Evolutionary conservation across 92 coral and sea anemone genomes (phyloP), one percentile per base, ranked within the genome.

Genomic region (Micromussa lordhowensis): DNA sequence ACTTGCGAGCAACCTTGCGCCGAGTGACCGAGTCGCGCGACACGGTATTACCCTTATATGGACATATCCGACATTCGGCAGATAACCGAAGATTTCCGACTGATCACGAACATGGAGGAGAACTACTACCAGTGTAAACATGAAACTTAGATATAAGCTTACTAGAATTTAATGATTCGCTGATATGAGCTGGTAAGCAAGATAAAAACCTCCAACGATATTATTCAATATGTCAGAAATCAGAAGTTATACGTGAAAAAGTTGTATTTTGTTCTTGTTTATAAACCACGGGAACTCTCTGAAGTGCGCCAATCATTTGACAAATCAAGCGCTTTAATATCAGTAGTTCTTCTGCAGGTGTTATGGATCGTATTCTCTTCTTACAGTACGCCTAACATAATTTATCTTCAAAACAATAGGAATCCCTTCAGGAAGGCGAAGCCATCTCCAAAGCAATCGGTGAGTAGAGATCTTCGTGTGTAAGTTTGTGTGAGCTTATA

Each of bases 371-470:
- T 10, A n/a, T 26, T n/a, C 7, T 24, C 28, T 8, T n/a, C 70
- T 61, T 61, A 61, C 68, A 10, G 4, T 31, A 40, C 4, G 51
- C 51, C 10, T 44, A 44, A 44, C 51, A 13, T 44, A 44, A 61
- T 86, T 64, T 63, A 31, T 24, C 66, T 86, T 78, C 13, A 28
- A 61, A 55, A 78, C 68, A 78, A 79, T 24, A 87, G 90, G 90
- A 87, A 87, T 80, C 90, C 90, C 19, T 87, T 87, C 85, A 87
- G 71, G 80, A 87, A 80, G 19, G 79, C 90, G 53, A 87, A 87
- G 78, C 72, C 79, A n/a, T 21, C 90, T 29, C 51, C 72, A 53
- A 87, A 87, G 44, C 90, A 80, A 29, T n/a, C 90, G 59, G 90
- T 87, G 53, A 87, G 90, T 80, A 22, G 70, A 64, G 29, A 40